A percentile compares a stretch with the other conserved stretches of the same genome.
These are phyloP conservation scores for Sebastes diploproa DNA, from an alignment of 2,797 vertebrate species.

Conservation along the genomic window DNA sequence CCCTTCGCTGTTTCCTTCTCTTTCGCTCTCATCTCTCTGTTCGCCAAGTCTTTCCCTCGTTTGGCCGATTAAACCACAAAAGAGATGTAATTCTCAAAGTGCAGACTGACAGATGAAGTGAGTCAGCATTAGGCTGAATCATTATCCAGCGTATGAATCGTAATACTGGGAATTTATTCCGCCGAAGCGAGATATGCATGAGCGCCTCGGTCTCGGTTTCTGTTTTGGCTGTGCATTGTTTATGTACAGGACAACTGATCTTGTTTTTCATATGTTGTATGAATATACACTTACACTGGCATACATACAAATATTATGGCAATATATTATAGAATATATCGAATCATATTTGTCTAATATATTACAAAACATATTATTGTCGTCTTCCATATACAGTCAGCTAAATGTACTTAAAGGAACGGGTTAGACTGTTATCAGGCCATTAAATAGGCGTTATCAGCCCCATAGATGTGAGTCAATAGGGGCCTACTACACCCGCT, in stretches of 20 bases:
- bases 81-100: constrained; percentile 44
- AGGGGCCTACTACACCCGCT: too few species aligned
- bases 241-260: neutral
- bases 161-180: constrained; percentile 1
- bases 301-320: neutral
- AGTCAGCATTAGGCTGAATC: constrained; percentile 62
- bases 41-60: constrained; percentile 23
- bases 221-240: neutral
- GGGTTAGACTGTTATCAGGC: too few species aligned
- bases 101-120: constrained; percentile 59
- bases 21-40: neutral
- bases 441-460: too few species aligned
- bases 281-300: neutral
- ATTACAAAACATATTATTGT: neutral
- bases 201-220: neutral
- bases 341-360: neutral
- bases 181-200: neutral
- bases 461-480: too few species aligned
- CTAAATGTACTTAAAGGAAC: neutral
- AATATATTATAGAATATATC: neutral
- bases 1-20: neutral
- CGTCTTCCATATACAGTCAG: neutral
- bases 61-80: constrained; percentile 59
- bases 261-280: neutral
- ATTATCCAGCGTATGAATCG: constrained; percentile 31